These are phyloP conservation scores for Lasaia peninsularis DNA, from an alignment of 1,140 invertebrate species.

Conservation along the genomic window DNA sequence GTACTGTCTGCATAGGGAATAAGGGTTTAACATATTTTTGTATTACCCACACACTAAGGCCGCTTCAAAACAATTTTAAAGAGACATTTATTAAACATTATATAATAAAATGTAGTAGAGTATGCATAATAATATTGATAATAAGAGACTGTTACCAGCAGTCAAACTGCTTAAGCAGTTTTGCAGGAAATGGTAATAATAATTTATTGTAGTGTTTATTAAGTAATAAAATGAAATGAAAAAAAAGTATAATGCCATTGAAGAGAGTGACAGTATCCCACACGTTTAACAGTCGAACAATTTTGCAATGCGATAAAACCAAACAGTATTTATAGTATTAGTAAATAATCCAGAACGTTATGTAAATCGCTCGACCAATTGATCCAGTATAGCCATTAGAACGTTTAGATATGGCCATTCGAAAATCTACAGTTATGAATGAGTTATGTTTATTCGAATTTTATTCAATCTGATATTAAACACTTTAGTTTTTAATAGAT, in stretches of 20 bases:
- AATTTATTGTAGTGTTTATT: too few relatives aligned
- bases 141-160: too few relatives aligned
- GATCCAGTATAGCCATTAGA: not conserved
- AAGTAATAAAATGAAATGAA: too few relatives aligned
- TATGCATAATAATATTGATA: too few relatives aligned
- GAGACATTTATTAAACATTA: too few relatives aligned
- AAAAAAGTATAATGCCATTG: not conserved
- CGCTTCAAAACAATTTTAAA: too few relatives aligned
- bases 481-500: not conserved
- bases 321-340: conserved; percentile 20
- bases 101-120: too few relatives aligned
- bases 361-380: conserved; percentile 23
- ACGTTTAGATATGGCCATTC: conserved; percentile 2
- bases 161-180: too few relatives aligned
- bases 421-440: not conserved
- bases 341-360: conserved; percentile 26
- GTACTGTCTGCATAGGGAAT: too few relatives aligned
- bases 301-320: conserved; percentile 25
- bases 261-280: conserved; percentile 17
- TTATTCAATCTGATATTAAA: not conserved
- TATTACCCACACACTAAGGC: too few relatives aligned
- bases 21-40: too few relatives aligned
- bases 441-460: not conserved
- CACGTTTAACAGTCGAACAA: conserved; percentile 24
- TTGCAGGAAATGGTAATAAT: too few relatives aligned